Base-by-base conservation (phyloP, 2,888 invertebrate genomes). In the Xestobium rufovillosum region DNA sequence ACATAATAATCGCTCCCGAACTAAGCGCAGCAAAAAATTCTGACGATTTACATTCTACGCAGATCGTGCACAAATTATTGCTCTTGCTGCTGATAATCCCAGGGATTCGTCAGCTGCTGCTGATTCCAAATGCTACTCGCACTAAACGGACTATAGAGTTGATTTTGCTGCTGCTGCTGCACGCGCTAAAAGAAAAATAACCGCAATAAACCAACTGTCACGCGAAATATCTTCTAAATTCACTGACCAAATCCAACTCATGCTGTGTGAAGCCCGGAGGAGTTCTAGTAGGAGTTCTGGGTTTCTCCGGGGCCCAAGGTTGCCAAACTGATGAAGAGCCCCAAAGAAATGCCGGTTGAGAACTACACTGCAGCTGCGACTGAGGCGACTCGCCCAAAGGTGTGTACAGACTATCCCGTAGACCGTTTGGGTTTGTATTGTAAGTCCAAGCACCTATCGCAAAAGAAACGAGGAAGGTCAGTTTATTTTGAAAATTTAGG, bases 291-390 rank as follows among this genome's bases (percentile, higher is more conserved):
- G 63, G 58, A n/a, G 60, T 56, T 31, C 57, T 52, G 2, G 59
- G 52, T 9, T 49, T 37, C 14, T 59, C 53, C 2, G 61, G 61
- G 3, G 57, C 50, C 61, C 61, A 63, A 2, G 64, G 63, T 42
- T 63, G 59, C 65, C 65, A 65, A n/a, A 65, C 61, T 2, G 56
- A 48, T 4, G 66, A 59, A n/a, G 60, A 59, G 11, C 65, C 64
- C 65, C 66, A 67, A 31, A 64, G 48, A 47, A 63, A 65, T 34
- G 53, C 53, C 11, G 50, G 44, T 14, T 56, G 48, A 26, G 44
- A 41, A 30, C 49, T 50, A n/a, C n/a, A n/a, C n/a, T n/a, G n/a
- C n/a, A n/a, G n/a, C n/a, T n/a, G n/a, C n/a, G n/a, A n/a, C 23
- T 6, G 6, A 19, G 23, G 6, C 23, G 23, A 19, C 23, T 19